These are phyloP conservation scores for Netelia fuscicornis DNA, from an alignment of 2,888 invertebrate species.

Conservation along the genomic window DNA sequence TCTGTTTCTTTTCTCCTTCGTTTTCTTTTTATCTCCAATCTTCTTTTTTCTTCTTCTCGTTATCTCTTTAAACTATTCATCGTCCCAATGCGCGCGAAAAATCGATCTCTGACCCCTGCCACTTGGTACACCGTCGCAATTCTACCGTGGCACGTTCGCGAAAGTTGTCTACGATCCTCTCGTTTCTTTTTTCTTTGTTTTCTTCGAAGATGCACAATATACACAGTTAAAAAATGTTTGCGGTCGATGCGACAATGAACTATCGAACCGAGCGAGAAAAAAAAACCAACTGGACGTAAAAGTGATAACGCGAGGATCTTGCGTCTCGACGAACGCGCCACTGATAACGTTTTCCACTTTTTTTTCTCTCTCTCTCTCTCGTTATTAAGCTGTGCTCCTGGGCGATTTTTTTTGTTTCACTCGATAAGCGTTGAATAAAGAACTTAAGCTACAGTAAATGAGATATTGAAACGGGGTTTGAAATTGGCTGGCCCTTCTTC, in stretches of 20 bases:
- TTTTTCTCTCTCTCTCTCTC: neutral
- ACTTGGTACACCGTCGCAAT: constrained; percentile 67
- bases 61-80: neutral
- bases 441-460: constrained; percentile 76
- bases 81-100: constrained; percentile 66
- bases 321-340: constrained; percentile 58
- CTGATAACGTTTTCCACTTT: constrained; percentile 3
- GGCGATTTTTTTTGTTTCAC: constrained; percentile 28
- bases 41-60: constrained; percentile 13
- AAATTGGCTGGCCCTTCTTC: constrained; percentile 76
- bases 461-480: constrained; percentile 71
- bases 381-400: constrained; percentile 41
- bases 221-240: no score
- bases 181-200: constrained; percentile 1
- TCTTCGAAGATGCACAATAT: neutral
- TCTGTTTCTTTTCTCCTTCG: constrained; percentile 34
- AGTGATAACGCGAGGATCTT: constrained; percentile 1
- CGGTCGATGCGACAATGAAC: neutral
- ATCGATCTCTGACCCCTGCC: constrained; percentile 77
- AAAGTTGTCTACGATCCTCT: constrained; percentile 13
- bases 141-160: constrained; percentile 56
- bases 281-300: neutral
- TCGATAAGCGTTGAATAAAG: constrained; percentile 76
- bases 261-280: neutral
- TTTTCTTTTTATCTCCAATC: neutral